Base-by-base conservation (phyloP, 2,888 invertebrate species). In the Phragmatobia fuliginosa region DNA sequence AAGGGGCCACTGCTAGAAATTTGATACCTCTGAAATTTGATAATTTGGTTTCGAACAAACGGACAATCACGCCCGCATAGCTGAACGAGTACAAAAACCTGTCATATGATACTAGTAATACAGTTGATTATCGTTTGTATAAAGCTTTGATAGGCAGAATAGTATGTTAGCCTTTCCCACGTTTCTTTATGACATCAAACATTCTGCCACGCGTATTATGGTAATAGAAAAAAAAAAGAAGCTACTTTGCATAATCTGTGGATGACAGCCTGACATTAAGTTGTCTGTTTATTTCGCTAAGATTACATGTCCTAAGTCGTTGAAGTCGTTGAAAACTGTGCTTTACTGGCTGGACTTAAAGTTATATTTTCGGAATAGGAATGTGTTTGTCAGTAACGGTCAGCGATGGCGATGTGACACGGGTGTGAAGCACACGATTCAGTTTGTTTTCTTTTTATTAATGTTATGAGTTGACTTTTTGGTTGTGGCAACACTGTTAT, bases 161-260 rank as follows among this genome's bases (percentile, higher is more conserved):
- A 74, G 70, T 68, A 67, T 91, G 88, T 90, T 89, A 90, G 88
- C 83, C 81, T 91, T 93, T 94, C 93, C 90, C 93, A 93, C 92
- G 91, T 90, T 86, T 86, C 85, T 90, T 90, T 87, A 86, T 89
- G 86, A 89, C 90, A 87, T 90, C 88, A 89, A 90, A 91, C 87
- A 88, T 88, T 88, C 87, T 86, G 86, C 89, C 83, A 85, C 85
- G 88, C 88, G 87, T 87, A 90, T 89, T 92, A 92, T 90, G 91
- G 87, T 91, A 91, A 92, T 92, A 90, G 87, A 89, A 91, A 91
- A 68, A 91, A 68, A 90, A 89, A 90, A 92, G 90, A 90, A 90
- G 87, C 87, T 88, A 88, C 92, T 94, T 93, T 92, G 92, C 93
- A 94, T 94, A 94, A 94, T 93, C 92, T 83, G 85, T 84, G 82